phyloP scores from a whole-genome alignment of 2,888 invertebrate species.

The Panopea generosa region DNA sequence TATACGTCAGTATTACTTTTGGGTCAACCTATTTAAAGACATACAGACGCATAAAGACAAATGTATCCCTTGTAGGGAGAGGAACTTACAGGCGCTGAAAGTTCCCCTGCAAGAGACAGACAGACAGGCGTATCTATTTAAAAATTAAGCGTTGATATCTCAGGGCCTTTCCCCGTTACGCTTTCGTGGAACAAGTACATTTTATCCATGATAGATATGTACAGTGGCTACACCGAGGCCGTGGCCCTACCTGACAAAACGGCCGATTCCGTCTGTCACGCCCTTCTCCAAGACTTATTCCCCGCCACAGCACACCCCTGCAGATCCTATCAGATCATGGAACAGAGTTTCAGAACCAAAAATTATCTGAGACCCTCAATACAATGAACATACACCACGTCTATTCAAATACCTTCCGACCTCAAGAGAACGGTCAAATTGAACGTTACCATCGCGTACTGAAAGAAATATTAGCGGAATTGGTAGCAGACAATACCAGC shows the following conservation, averaged over 20 bases:
- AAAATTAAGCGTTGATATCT: no score
- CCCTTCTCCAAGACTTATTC: constrained; percentile 21
- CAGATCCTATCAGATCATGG: no score
- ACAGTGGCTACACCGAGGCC: constrained; percentile 19
- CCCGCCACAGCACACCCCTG: no score
- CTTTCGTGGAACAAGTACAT: constrained; percentile 45
- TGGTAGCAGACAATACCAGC: constrained; percentile 19
- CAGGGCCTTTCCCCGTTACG: constrained; percentile 43
- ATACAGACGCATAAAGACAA: no score
- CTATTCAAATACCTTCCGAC: constrained; percentile 5
- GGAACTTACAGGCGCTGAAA: no score
- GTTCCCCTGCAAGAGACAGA: no score
- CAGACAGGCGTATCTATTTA: no score
- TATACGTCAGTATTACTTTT: no score
- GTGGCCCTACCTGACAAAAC: constrained; percentile 27
- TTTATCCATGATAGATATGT: constrained; percentile 16
- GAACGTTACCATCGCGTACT: constrained; percentile 17
- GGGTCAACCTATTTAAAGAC: no score
- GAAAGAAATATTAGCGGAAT: constrained; percentile 22
- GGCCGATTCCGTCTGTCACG: constrained; percentile 4
- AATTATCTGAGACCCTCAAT: constrained; percentile 26
- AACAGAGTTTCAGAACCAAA: constrained; percentile 20
- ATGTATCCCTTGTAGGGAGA: no score
- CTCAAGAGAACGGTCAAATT: constrained; percentile 19
- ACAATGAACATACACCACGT: constrained; percentile 41